phyloP scores from a whole-genome alignment of 2,113 vertebrate genomes.

The Bothrops jararaca region DNA sequence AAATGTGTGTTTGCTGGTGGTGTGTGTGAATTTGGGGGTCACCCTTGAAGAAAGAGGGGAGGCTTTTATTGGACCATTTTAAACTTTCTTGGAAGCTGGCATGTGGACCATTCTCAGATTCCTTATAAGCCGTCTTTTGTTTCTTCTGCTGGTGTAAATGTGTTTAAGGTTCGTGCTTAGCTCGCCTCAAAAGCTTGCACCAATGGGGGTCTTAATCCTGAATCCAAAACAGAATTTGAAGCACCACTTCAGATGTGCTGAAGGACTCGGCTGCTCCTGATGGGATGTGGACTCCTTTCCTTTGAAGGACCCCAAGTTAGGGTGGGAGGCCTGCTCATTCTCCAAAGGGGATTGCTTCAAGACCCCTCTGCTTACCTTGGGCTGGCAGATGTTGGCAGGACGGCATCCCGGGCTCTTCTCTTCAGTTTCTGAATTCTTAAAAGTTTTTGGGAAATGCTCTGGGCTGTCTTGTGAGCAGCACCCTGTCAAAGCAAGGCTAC shows the following conservation, averaged over 20 bases:
- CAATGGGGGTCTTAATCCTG: not conserved
- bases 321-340: not conserved
- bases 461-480: not conserved
- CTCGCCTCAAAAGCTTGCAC: not conserved
- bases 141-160: conserved; percentile 16
- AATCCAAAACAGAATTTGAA: not conserved
- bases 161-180: not conserved
- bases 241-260: not conserved
- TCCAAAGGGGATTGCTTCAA: too few relatives aligned
- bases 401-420: not conserved
- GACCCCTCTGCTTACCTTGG: not conserved
- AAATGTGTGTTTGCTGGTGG: conserved; percentile 13
- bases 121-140: not conserved
- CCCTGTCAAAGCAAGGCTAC: not conserved
- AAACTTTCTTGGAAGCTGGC: conserved; percentile 47
- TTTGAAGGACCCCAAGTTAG: not conserved
- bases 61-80: conserved; percentile 39
- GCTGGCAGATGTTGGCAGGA: not conserved
- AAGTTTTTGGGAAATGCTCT: not conserved
- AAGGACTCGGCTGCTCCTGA: not conserved
- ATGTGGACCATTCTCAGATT: not conserved
- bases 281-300: not conserved
- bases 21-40: not conserved
- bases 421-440: not conserved
- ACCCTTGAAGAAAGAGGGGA: conserved; percentile 32